phyloP scores from a whole-genome alignment of 2,888 invertebrate species.

The Hypomecis punctinalis region DNA sequence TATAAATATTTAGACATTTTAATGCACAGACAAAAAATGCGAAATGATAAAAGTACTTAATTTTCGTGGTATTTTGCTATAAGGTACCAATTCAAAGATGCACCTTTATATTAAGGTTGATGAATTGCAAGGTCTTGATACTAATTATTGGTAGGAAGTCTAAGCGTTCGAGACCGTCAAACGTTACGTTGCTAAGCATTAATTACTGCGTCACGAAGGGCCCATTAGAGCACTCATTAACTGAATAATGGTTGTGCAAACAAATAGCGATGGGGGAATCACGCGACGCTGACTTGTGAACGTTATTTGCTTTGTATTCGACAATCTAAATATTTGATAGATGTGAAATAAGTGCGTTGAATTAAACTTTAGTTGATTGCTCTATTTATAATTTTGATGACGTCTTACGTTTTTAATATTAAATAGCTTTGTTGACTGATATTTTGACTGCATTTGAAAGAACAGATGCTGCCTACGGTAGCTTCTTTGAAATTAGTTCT shows the following conservation, averaged over 20 bases:
- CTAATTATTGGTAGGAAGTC: constrained; percentile 17
- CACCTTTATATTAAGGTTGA: constrained; percentile 6
- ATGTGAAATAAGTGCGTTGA: neutral
- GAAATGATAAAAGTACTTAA: no score
- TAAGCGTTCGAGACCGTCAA: constrained; percentile 24
- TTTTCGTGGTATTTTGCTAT: no score
- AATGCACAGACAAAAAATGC: no score
- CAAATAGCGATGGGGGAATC: constrained; percentile 73
- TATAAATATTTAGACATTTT: no score
- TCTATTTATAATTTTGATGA: neutral
- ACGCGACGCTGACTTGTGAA: constrained; percentile 70
- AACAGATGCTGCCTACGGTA: no score
- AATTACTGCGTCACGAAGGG: constrained; percentile 70
- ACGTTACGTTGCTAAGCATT: constrained; percentile 51
- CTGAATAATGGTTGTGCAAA: constrained; percentile 71
- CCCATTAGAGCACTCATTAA: constrained; percentile 72
- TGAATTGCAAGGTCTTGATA: constrained; percentile 24
- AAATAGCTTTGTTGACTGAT: no score
- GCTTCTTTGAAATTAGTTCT: no score
- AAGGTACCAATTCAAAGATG: neutral
- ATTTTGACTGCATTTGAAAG: no score
- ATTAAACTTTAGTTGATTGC: neutral
- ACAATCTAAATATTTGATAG: constrained; percentile 40
- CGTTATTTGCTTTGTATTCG: constrained; percentile 18
- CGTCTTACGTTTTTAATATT: no score